These are phyloP conservation scores for Entomobrya multifasciata DNA, from an alignment of 2,888 invertebrate genomes.

Conservation along the genomic window DNA sequence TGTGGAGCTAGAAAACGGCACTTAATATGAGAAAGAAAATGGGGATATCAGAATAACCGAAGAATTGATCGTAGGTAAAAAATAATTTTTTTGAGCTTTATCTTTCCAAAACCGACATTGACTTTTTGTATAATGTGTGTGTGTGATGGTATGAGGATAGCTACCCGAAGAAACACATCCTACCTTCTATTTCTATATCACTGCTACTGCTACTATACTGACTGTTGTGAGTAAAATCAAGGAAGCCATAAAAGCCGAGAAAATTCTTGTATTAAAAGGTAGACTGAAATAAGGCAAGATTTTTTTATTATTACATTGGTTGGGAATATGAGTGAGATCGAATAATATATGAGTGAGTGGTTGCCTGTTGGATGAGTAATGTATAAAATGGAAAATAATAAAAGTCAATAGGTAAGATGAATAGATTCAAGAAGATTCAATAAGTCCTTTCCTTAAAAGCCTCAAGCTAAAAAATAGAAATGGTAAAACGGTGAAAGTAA, in stretches of 20 bases:
- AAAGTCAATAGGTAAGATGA: conserved; percentile 66
- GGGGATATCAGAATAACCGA: no score
- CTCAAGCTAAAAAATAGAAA: conserved; percentile 48
- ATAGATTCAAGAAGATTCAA: conserved; percentile 65
- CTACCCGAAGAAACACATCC: not conserved
- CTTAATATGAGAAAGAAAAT: no score
- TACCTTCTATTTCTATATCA: not conserved
- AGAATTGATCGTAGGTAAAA: no score
- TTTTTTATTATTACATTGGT: conserved; percentile 50
- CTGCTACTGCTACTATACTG: no score
- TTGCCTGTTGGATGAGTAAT: conserved; percentile 54
- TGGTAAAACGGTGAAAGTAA: not conserved
- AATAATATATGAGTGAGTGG: conserved; percentile 54
- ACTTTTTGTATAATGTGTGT: not conserved
- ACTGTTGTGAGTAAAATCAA: conserved; percentile 29
- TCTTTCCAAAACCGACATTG: no score
- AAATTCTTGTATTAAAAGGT: not conserved
- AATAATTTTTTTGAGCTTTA: no score
- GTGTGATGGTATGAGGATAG: conserved; percentile 32
- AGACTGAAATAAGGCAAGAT: conserved; percentile 11
- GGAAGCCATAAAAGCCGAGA: conserved; percentile 43
- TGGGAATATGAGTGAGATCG: conserved; percentile 24
- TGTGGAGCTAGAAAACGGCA: not conserved
- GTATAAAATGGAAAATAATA: conserved; percentile 62
- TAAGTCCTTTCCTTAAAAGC: conserved; percentile 62